Percentiles rank a stretch among this genome's conserved stretches.
Evolutionary conservation across 2,888 invertebrate species (phyloP).

Genomic region (Bimastos eiseni): DNA sequence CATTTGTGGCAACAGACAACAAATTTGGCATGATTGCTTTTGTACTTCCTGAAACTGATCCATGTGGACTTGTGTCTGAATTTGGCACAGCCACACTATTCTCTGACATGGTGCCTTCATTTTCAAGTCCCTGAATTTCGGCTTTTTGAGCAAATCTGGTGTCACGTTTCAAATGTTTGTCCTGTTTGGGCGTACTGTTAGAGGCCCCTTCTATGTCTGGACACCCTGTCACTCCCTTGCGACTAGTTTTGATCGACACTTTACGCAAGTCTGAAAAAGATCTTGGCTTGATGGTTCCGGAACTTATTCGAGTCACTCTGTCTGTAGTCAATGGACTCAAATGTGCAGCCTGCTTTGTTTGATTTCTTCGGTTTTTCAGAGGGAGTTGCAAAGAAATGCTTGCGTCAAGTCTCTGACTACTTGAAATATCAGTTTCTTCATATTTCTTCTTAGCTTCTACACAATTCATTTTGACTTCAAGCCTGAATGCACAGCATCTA

Average conservation of each 20-base stretch:
- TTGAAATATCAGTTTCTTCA: not conserved
- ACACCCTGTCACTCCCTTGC: not conserved
- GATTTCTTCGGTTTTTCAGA: not conserved
- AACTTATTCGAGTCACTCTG: slow-evolving; percentile 27
- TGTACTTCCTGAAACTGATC: not conserved
- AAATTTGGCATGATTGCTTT: not conserved
- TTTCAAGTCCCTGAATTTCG: not conserved
- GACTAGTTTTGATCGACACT: not conserved
- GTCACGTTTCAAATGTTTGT: not conserved
- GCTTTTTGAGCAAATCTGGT: not conserved
- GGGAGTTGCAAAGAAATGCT: not conserved
- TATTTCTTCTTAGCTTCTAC: not conserved
- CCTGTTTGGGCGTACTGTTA: not conserved
- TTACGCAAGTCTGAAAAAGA: not conserved
- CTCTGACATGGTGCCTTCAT: not conserved
- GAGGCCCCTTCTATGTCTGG: not conserved
- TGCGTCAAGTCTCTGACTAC: not conserved
- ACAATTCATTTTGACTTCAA: not conserved
- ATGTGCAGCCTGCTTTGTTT: not conserved
- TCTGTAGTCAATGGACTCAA: not conserved
- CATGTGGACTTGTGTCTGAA: not conserved
- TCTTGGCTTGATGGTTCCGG: slow-evolving; percentile 23
- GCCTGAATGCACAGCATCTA: not conserved
- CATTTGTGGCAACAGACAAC: not conserved
- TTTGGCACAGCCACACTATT: not conserved